Conservation (phyloP, 2,888 invertebrate genomes). For the Masnerella sp. region DNA sequence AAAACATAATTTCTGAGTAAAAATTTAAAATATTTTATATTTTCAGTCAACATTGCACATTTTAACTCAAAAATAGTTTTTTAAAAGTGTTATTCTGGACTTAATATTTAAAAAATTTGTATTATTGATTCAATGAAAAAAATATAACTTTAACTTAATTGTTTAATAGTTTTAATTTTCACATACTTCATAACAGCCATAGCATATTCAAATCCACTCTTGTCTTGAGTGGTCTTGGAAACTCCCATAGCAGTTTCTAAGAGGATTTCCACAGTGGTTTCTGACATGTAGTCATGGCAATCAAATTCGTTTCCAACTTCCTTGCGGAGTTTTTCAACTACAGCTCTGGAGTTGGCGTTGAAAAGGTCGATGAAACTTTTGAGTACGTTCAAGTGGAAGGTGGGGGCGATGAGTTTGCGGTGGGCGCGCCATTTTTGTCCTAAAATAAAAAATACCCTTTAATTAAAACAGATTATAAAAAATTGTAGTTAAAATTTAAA, state of each 20-base stretch:
- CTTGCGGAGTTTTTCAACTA: conserved; percentile 85
- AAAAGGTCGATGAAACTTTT: conserved; percentile 92
- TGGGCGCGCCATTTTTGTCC: conserved; percentile 92
- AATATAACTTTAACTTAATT: too few relatives aligned
- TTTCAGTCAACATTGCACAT: too few relatives aligned
- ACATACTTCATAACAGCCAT: conserved; percentile 89
- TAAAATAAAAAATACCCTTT: too few relatives aligned
- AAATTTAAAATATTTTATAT: too few relatives aligned
- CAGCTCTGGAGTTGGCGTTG: conserved; percentile 88
- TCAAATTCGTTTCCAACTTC: conserved; percentile 84
- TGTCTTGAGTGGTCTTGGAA: conserved; percentile 88
- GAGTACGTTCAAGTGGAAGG: conserved; percentile 91
- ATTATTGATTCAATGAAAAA: too few relatives aligned
- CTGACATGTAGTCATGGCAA: conserved; percentile 91
- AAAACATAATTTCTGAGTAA: too few relatives aligned
- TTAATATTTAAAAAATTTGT: too few relatives aligned
- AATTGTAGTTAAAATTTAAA: too few relatives aligned
- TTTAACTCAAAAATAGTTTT: too few relatives aligned
- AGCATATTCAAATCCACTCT: conserved; percentile 90
- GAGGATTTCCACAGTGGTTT: conserved; percentile 89
- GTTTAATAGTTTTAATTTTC: neutral
- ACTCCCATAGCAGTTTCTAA: conserved; percentile 94
- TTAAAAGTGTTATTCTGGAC: too few relatives aligned
- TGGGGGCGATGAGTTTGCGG: conserved; percentile 91
- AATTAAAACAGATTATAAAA: too few relatives aligned